Evolutionary conservation across 2,888 invertebrate species (phyloP), one percentile per base, ranked within the genome.

Genomic region (Cosmopolites sordidus): DNA sequence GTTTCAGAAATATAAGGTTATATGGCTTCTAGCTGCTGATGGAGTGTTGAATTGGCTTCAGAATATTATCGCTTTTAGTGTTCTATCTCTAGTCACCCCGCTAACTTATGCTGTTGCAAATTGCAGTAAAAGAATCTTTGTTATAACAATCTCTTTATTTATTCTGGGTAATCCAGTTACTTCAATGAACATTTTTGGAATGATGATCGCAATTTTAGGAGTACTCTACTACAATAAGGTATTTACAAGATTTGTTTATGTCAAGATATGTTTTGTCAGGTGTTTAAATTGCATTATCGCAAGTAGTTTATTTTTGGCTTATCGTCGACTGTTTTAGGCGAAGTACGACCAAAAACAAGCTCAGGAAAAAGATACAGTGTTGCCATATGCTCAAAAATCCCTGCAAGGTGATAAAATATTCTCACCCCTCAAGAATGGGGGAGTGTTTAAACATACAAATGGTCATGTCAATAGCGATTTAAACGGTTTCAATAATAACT

Each of bases 21-120:
- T 84, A 48, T 77, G 79, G 2, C 74, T 90, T 50, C 74, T 91
- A 29, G 74, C 87, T 56, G 70, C 83, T 14, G 95, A 95, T 74
- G 96, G 95, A 12, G 77, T 89, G 48, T 81, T 95, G 60, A 94
- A 91, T 69, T 97, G 95, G 89, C 76, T 92, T 62, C 97, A 97
- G 76, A 98, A 96, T 70, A 86, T 95, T 65, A 84, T 94, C 47
- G 97, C 97, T 0, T 97, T 97, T 76, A 92, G 91, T 63, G 88
- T 97, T 48, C 79, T 98, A 62, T 90, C 92, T 48, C 76, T 89
- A 60, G 92, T 97, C 33, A 86, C 94, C n/a, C 94, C 97, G 37
- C 79, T 97, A 27, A 92, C 93, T 1, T 97, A 97, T 75, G 94
- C 95, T 0, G 95, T 97, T 51, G 94, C 94, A 47, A 96, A 92